Percentiles rank a stretch among this genome's conserved stretches.
phyloP scores from a whole-genome alignment of 2,797 vertebrate species.

The Brotula barbata region DNA sequence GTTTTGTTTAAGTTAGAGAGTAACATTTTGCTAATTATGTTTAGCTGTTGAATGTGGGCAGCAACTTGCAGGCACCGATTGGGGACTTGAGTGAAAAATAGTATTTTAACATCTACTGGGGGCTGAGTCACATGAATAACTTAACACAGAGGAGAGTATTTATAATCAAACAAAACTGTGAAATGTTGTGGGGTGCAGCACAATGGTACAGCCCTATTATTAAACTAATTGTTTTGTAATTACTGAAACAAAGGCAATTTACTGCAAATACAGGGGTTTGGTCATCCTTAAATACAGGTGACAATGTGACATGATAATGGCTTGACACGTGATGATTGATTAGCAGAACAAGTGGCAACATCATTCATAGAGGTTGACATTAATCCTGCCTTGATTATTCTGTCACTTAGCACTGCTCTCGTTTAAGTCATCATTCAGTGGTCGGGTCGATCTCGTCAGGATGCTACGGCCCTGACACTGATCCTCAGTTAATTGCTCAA shows the following conservation, averaged over 20 bases:
- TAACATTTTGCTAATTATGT: slow-evolving; percentile 55
- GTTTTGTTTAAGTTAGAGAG: slow-evolving; percentile 54
- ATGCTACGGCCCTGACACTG: neutral
- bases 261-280: too few relatives aligned
- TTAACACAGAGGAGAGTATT: slow-evolving; percentile 16
- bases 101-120: slow-evolving; percentile 28
- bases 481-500: neutral
- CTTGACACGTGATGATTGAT: neutral
- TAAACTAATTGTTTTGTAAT: too few relatives aligned
- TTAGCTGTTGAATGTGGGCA: slow-evolving; percentile 33
- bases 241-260: neutral
- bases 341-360: neutral
- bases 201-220: neutral
- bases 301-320: too few relatives aligned
- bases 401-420: neutral
- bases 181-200: neutral
- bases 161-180: slow-evolving; percentile 13
- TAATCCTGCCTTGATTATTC: neutral
- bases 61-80: slow-evolving; percentile 42
- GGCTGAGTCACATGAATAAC: slow-evolving; percentile 10
- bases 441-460: neutral
- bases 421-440: neutral
- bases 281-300: too few relatives aligned
- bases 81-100: slow-evolving; percentile 9
- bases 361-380: neutral